Evolutionary conservation across 2,888 invertebrate species (phyloP), one percentile per base, ranked within the genome.

Genomic region (Philereme transversata): DNA sequence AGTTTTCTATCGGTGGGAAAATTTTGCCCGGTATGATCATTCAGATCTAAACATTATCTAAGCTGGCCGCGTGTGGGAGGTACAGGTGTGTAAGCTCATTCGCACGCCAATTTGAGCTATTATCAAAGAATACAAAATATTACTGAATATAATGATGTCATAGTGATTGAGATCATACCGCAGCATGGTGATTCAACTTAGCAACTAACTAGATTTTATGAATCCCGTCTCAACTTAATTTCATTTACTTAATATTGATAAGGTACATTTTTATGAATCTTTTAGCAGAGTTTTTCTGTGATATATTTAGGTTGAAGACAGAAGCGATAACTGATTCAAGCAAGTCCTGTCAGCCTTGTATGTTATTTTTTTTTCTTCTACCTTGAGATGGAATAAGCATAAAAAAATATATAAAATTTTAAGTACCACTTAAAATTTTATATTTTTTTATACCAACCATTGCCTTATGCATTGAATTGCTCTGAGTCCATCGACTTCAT

Each of bases 101-200:
- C 82, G 78, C 82, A 84, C 79, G 82, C 78, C 79, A 81, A 84
- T 84, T 82, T 77, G 73, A 71, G 73, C 77, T 83, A 80, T 82
- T 82, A 76, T 79, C 66, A 79, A 79, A 79, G 77, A 73, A 74
- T 76, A 74, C 5, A 6, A 36, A 36, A 6, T 36, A 40, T 40
- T 40, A 40, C 8, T 5, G 22, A 22, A 3, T 22, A 22, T 22
- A 22, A 22, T 22, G 67, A 79, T 79, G 79, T 77, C 74, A 74
- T 76, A 74, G 77, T 79, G 79, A 83, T 82, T 81, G 77, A 83
- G 77, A 76, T 44, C 47, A n/a, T 8, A 62, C 71, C 70, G 68
- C 75, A 66, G 73, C 67, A 67, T 70, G 74, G 73, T 76, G 70
- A 67, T 70, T 58, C 51, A 72, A 57, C 71, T 71, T 71, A 68